These are phyloP conservation scores for Drusus annulatus DNA, from an alignment of 1,140 invertebrate genomes.

Conservation along the genomic window DNA sequence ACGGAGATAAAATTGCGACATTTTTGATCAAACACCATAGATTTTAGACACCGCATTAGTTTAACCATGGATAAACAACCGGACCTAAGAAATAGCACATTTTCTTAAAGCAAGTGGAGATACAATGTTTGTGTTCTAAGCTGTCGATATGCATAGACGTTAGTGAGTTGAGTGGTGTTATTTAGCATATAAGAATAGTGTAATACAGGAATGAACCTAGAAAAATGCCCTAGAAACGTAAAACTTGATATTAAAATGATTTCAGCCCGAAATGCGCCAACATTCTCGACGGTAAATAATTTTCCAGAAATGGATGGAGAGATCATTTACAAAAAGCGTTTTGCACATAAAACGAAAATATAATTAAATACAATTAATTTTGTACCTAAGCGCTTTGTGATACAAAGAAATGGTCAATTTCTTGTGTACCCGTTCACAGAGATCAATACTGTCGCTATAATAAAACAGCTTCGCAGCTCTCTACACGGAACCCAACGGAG, in stretches of 20 bases:
- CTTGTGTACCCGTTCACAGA: constrained; percentile 28
- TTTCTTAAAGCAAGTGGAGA: too few species aligned
- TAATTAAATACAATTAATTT: constrained; percentile 34
- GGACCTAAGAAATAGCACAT: too few species aligned
- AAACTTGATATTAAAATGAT: not conserved
- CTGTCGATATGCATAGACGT: too few species aligned
- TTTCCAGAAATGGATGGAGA: not conserved
- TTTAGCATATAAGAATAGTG: too few species aligned
- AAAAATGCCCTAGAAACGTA: not conserved
- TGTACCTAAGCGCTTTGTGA: constrained; percentile 36
- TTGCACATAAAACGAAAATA: constrained; percentile 16
- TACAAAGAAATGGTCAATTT: constrained; percentile 17
- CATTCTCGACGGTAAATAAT: not conserved
- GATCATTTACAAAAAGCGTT: not conserved
- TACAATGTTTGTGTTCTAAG: too few species aligned
- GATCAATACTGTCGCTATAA: constrained; percentile 24
- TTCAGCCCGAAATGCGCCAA: not conserved
- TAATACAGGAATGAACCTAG: too few species aligned
- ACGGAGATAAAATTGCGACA: too few species aligned
- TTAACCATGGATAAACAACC: too few species aligned
- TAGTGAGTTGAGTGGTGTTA: too few species aligned
- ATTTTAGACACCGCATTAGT: too few species aligned
- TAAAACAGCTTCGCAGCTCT: not conserved
- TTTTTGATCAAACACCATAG: too few species aligned
- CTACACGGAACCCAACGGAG: not conserved